These are phyloP conservation scores for Tursiops truncatus DNA, from an alignment of 2,113 vertebrate species.

Conservation along the genomic window DNA sequence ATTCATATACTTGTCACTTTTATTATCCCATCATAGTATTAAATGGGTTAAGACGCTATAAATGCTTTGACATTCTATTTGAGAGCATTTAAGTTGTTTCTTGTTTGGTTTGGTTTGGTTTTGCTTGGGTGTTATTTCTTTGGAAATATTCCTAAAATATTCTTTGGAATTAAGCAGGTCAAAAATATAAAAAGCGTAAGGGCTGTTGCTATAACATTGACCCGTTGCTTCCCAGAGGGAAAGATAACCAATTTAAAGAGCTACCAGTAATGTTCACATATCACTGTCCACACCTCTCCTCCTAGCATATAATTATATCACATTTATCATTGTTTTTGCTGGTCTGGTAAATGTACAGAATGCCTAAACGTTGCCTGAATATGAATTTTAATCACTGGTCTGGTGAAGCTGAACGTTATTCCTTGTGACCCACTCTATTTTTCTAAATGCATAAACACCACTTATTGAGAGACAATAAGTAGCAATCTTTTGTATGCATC, in stretches of 20 bases:
- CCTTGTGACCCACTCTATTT: neutral
- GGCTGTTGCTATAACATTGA: neutral
- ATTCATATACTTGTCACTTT: neutral
- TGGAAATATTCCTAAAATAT: neutral
- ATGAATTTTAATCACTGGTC: neutral
- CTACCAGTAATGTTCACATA: neutral
- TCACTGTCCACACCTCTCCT: neutral
- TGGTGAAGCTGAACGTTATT: neutral
- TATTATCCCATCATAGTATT: neutral
- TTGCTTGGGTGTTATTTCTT: neutral
- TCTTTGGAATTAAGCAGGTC: neutral
- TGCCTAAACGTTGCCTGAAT: neutral
- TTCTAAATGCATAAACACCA: neutral
- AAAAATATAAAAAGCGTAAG: conserved; percentile 7
- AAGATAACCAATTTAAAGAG: neutral
- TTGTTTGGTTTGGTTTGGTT: neutral
- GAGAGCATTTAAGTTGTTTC: neutral
- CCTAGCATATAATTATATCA: neutral
- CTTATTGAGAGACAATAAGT: neutral
- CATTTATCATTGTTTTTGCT: neutral
- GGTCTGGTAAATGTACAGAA: neutral
- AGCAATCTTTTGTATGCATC: neutral
- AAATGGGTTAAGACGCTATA: neutral
- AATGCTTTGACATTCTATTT: neutral
- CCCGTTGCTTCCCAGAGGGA: neutral